A percentile compares a stretch with the other conserved stretches of the same genome.
phyloP scores from a whole-genome alignment of 2,113 vertebrate genomes.

The Nothocercus nigrocapillus region DNA sequence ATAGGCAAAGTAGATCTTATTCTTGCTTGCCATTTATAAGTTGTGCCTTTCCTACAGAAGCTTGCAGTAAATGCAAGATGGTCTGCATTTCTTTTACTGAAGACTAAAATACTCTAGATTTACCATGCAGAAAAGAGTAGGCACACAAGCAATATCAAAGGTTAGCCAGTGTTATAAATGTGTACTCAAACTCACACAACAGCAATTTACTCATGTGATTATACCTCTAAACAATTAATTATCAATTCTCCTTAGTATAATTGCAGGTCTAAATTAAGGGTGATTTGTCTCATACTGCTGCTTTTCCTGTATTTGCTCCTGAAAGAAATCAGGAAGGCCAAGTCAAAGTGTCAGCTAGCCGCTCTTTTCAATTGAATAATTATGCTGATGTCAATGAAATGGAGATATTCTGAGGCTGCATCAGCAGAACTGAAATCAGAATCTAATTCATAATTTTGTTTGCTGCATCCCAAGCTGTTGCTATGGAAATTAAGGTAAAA shows the following conservation, averaged over 20 bases:
- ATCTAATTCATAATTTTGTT: neutral
- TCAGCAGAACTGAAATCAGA: neutral
- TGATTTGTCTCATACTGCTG: neutral
- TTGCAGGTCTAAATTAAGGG: neutral
- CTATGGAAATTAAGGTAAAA: conserved; percentile 5
- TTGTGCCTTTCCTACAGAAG: neutral
- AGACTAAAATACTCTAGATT: neutral
- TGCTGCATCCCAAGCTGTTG: neutral
- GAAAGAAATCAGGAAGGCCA: neutral
- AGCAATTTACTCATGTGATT: neutral
- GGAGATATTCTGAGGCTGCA: neutral
- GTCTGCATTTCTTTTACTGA: neutral
- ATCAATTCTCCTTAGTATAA: neutral
- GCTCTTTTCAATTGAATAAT: neutral
- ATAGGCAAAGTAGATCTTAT: neutral
- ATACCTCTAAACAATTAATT: neutral
- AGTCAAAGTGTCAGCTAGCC: neutral
- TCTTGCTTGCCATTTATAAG: neutral
- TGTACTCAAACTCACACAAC: neutral
- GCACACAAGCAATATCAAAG: neutral
- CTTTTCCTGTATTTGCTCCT: neutral
- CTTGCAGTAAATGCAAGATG: neutral
- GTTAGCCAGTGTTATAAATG: neutral
- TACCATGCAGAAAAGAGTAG: neutral
- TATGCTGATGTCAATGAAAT: neutral